Evolutionary conservation across 2,797 vertebrate genomes (phyloP), one percentile per base, ranked within the genome.

Genomic region (Todus mexicanus): DNA sequence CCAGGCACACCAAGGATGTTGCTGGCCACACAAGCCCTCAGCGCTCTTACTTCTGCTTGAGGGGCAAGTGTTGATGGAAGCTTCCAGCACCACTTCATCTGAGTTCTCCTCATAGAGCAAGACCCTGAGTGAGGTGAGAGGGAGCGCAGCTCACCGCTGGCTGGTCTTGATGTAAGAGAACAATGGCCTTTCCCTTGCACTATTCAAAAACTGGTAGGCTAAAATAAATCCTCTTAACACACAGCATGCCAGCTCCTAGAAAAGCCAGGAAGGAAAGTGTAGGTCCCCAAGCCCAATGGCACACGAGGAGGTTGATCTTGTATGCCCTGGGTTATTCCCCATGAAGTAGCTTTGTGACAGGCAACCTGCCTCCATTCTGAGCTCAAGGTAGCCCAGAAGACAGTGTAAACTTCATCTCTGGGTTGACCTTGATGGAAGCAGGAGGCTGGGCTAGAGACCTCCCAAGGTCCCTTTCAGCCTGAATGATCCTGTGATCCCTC

Each of bases 121-220:
- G 26, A 33, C 38, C 20, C 6, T 5, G 31, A 42, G 20, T 4
- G 11, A 37, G 25, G n/a, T 11, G 12, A 27, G 42, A 84, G 7
- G 31, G 53, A 71, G 16, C n/a, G n/a, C 37, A 61, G 29, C 31
- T 27, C 15, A 9, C 14, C 2, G 5, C 40, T 16, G 6, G 25
- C 29, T 71, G 75, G 9, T 80, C 47, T 61, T 1, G 2, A 14
- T 56, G 29, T 0, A 1, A 48, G 31, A 6, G 6, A 26, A 22
- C 40, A 66, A 40, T 7, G 38, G n/a, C 15, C 25, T 29, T 66
- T 78, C 53, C 12, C 22, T 74, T 43, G 23, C 2, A 3, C 35
- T 66, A 43, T 56, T 27, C 6, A 4, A 35, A 72, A 80, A n/a
- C n/a, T 15, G 26, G 10, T 14, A 66, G 50, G 15, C 27, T 69